phyloP scores from a whole-genome alignment of 2,797 vertebrate species.

The Characodon lateralis region DNA sequence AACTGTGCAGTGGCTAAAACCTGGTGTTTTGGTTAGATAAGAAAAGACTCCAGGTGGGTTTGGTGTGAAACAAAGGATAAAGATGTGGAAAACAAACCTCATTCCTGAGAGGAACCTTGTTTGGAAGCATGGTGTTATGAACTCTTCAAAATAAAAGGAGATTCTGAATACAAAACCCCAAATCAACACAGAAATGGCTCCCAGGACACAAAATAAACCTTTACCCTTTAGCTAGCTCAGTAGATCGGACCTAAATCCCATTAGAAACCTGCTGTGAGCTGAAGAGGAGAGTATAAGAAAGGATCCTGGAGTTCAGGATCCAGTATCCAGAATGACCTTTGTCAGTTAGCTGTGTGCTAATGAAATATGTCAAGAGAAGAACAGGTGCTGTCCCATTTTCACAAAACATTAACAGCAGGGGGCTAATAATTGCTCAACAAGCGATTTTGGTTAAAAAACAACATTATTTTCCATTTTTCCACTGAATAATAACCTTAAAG shows the following conservation, averaged over 20 bases:
- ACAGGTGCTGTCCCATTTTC: not conserved
- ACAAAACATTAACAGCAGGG: not conserved
- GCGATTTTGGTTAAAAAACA: too few species aligned
- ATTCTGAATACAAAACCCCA: not conserved
- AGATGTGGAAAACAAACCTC: not conserved
- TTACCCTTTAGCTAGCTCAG: not conserved
- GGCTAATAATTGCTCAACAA: too few species aligned
- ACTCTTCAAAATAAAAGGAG: not conserved
- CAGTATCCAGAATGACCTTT: not conserved
- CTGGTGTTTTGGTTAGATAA: not conserved
- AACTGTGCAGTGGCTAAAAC: not conserved
- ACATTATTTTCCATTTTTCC: too few species aligned
- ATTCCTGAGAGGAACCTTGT: not conserved
- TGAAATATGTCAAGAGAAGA: not conserved
- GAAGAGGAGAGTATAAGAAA: not conserved
- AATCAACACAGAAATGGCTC: not conserved
- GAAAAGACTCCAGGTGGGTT: not conserved
- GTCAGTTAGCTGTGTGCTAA: not conserved
- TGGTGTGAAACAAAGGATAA: not conserved
- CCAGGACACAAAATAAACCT: not conserved
- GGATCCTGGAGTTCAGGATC: too few species aligned
- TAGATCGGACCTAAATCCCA: not conserved
- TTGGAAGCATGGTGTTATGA: not conserved
- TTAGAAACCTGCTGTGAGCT: not conserved
- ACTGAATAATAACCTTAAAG: not conserved